Conservation (phyloP, 2,888 invertebrate species). For the Heliconius erato region DNA sequence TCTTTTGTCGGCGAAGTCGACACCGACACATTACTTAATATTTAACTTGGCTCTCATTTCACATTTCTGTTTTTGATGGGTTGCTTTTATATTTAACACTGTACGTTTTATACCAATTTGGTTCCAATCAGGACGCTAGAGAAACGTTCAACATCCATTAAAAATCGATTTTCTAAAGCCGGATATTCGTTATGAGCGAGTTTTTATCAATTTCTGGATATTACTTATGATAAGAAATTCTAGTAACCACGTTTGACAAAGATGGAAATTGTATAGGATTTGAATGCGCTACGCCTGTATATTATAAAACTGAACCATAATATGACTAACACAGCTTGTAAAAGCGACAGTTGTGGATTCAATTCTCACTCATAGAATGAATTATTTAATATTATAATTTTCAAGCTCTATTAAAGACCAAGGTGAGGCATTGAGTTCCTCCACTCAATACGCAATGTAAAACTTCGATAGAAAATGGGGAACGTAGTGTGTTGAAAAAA, state of each 20-base stretch:
- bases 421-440: not conserved
- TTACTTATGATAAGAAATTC: not conserved
- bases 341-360: not conserved
- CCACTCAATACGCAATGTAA: not conserved
- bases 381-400: not conserved
- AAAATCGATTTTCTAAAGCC: constrained; percentile 3
- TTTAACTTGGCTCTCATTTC: too few species aligned
- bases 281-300: too few species aligned
- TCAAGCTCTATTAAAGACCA: not conserved
- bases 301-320: too few species aligned
- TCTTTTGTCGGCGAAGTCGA: too few species aligned
- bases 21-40: too few species aligned
- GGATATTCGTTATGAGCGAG: not conserved
- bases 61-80: too few species aligned
- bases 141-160: constrained; percentile 7
- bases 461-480: not conserved
- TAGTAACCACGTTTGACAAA: not conserved
- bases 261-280: too few species aligned
- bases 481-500: not conserved
- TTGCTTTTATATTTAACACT: not conserved
- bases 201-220: not conserved
- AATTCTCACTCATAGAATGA: not conserved
- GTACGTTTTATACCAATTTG: not conserved
- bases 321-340: too few species aligned
- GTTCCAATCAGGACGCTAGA: not conserved